phyloP scores from a whole-genome alignment of 2,888 invertebrate genomes.

The Morinoia aosen region DNA sequence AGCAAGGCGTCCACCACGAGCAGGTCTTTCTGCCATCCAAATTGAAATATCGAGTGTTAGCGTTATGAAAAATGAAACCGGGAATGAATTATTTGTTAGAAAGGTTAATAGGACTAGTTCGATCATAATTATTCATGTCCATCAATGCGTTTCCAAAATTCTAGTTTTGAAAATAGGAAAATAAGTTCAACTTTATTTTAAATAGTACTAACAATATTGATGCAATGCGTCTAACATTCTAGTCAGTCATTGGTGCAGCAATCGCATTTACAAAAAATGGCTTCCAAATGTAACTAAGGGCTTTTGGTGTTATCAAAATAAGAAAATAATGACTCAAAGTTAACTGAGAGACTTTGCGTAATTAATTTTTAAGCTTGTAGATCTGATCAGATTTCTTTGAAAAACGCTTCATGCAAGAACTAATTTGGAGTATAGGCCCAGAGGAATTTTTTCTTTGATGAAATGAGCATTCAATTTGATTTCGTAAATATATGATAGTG shows the following conservation, averaged over 20 bases:
- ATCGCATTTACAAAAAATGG: too few species aligned
- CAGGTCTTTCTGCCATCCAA: constrained; percentile 57
- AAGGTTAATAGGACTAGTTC: not conserved
- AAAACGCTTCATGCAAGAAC: not conserved
- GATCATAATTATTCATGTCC: not conserved
- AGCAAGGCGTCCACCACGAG: constrained; percentile 61
- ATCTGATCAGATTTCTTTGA: not conserved
- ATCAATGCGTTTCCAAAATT: not conserved
- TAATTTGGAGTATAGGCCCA: too few species aligned
- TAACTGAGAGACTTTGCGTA: too few species aligned
- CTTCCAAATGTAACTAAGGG: too few species aligned
- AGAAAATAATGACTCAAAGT: too few species aligned
- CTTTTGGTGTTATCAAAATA: too few species aligned
- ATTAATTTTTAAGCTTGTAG: not conserved
- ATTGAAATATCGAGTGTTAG: not conserved
- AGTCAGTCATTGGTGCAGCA: too few species aligned
- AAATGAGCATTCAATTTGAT: not conserved
- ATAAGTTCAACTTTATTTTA: too few species aligned
- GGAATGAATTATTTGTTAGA: not conserved
- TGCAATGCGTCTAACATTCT: too few species aligned
- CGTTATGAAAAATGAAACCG: not conserved
- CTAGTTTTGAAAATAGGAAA: not conserved
- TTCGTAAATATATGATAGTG: not conserved
- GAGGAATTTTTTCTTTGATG: not conserved
- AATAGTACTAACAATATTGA: too few species aligned